Conservation (phyloP, 1,140 invertebrate species). For the Drosophila takahashii region DNA sequence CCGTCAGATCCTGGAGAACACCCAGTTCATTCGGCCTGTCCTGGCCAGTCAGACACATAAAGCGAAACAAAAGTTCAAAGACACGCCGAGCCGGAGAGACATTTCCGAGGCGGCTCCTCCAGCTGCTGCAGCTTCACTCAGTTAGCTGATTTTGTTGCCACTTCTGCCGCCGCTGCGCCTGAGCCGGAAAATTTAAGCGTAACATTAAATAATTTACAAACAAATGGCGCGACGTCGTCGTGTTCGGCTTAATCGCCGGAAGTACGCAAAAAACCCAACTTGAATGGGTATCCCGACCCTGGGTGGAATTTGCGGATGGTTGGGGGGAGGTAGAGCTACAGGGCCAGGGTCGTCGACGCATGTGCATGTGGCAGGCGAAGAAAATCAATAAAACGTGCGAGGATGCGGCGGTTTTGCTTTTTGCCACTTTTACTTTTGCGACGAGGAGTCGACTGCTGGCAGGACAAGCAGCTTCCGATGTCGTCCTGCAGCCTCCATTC, state of each 20-base stretch:
- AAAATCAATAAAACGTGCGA: constrained; percentile 83
- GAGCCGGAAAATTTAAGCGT: constrained; percentile 81
- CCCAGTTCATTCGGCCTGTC: constrained; percentile 9
- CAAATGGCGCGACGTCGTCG: constrained; percentile 68
- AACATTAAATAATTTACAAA: constrained; percentile 83
- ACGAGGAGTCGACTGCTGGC: constrained; percentile 58
- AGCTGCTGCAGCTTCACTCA: constrained; percentile 39
- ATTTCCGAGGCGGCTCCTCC: constrained; percentile 26
- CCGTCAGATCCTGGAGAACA: constrained; percentile 13
- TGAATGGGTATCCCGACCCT: constrained; percentile 26
- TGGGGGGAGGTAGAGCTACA: constrained; percentile 20
- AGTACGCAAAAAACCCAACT: constrained; percentile 57
- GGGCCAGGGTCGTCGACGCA: constrained; percentile 69
- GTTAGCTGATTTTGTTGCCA: constrained; percentile 41
- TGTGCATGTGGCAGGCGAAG: constrained; percentile 71
- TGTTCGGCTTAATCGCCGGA: constrained; percentile 76
- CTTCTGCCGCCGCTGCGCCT: constrained; percentile 36
- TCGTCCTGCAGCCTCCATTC: constrained; percentile 34
- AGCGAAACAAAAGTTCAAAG: constrained; percentile 77
- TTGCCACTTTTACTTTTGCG: constrained; percentile 79
- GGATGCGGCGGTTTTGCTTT: constrained; percentile 55
- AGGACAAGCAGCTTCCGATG: constrained; percentile 75
- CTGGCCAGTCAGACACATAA: constrained; percentile 59
- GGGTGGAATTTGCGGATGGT: background rate
- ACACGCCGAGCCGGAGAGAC: constrained; percentile 34